phyloP scores from a whole-genome alignment of 1,140 invertebrate genomes.

The Penaeus japonicus region DNA sequence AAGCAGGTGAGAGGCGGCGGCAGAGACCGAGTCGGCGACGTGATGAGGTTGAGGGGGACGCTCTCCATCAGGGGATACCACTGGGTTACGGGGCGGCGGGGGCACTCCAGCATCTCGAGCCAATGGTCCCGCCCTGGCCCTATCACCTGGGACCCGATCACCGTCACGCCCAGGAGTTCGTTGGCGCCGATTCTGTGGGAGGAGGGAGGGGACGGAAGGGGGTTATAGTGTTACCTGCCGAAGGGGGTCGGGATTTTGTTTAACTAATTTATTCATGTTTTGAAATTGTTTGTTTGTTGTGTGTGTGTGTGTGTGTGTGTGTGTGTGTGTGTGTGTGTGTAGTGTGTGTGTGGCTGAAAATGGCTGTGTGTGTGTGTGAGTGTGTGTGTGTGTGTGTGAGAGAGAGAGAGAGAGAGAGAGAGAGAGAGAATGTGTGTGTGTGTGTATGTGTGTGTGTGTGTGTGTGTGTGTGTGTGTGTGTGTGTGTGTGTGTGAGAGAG shows the following conservation, averaged over 20 bases:
- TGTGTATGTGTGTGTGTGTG: too few relatives aligned
- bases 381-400: too few relatives aligned
- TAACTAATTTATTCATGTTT: neutral
- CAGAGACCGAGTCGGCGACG: slow-evolving; percentile 67
- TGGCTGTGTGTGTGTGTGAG: too few relatives aligned
- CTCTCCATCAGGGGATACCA: slow-evolving; percentile 79
- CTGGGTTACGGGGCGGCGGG: slow-evolving; percentile 83
- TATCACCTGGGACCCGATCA: slow-evolving; percentile 74
- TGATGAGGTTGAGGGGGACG: slow-evolving; percentile 69
- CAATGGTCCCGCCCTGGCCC: slow-evolving; percentile 87
- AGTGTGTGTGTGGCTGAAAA: too few relatives aligned
- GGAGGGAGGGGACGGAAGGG: neutral
- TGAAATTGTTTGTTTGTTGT: too few relatives aligned
- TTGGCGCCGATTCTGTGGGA: slow-evolving; percentile 80
- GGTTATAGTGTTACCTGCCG: neutral
- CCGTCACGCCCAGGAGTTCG: slow-evolving; percentile 84
- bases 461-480: too few relatives aligned
- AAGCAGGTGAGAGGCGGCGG: slow-evolving; percentile 66
- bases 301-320: too few relatives aligned
- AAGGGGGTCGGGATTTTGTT: neutral
- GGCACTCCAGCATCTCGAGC: slow-evolving; percentile 87
- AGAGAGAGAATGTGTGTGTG: too few relatives aligned
- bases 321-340: too few relatives aligned
- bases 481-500: too few relatives aligned
- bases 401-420: too few relatives aligned